phyloP scores from a whole-genome alignment of 2,797 vertebrate genomes.

The Epinephelus awoara region DNA sequence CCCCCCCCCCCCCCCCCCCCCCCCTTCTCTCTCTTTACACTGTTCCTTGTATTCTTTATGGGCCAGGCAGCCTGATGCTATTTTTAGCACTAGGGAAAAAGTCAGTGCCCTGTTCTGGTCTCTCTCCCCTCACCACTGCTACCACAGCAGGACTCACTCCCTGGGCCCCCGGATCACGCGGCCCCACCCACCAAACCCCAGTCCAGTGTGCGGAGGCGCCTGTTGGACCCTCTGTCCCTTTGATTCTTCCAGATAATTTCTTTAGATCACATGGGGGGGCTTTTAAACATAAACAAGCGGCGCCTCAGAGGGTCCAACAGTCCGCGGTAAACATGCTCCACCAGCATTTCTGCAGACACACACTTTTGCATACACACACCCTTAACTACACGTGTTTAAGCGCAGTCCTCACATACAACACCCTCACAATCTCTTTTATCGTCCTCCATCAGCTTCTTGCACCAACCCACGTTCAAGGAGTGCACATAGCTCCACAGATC shows the following conservation, averaged over 20 bases:
- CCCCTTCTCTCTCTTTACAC: constrained; percentile 10
- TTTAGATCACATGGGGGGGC: constrained; percentile 30
- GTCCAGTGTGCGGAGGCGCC: constrained; percentile 6
- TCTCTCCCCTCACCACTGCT: constrained; percentile 10
- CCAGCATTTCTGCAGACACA: constrained; percentile 15
- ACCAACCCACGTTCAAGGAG: constrained; percentile 16
- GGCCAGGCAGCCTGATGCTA: constrained; percentile 61
- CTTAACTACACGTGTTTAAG: constrained; percentile 10
- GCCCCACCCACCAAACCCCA: constrained; percentile 41
- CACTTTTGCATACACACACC: constrained; percentile 16
- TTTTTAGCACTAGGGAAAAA: constrained; percentile 70
- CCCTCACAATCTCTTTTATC: constrained; percentile 38
- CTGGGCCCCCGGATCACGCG: constrained; percentile 22
- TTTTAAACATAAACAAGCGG: constrained; percentile 27
- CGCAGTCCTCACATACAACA: constrained; percentile 1
- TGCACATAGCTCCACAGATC: constrained; percentile 49
- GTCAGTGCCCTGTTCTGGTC: constrained; percentile 59
- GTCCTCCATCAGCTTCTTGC: constrained; percentile 22
- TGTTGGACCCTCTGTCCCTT: constrained; percentile 18
- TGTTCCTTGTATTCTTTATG: constrained; percentile 65
- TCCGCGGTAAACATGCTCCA: constrained; percentile 16
- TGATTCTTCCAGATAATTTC: constrained; percentile 34
- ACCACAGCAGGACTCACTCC: constrained; percentile 22
- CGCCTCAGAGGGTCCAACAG: constrained; percentile 6
- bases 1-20: background rate